Evolutionary conservation across 1,140 invertebrate genomes (phyloP).

Genomic region (Formica selysi): DNA sequence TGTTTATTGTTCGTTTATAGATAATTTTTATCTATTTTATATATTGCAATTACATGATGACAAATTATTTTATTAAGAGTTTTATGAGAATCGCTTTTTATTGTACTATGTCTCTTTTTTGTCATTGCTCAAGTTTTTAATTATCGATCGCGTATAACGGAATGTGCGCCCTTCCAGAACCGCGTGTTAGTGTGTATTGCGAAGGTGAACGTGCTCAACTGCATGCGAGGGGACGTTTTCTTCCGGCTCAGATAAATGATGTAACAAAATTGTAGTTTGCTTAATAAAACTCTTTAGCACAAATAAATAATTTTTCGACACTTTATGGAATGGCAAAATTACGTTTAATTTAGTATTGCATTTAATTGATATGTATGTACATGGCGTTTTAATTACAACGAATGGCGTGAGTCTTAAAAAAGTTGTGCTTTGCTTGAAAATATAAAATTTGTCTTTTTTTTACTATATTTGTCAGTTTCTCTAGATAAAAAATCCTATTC

Average conservation of each 20-base stretch:
- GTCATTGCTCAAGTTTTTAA: not conserved
- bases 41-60: not conserved
- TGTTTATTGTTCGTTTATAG: not conserved
- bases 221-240: not conserved
- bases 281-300: not conserved
- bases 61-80: slow-evolving; percentile 3
- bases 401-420: not conserved
- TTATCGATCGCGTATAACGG: not conserved
- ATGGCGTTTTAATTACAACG: not conserved
- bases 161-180: not conserved
- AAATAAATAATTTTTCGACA: not conserved
- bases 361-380: not conserved
- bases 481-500: too few species aligned
- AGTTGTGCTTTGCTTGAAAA: too few species aligned
- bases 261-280: not conserved
- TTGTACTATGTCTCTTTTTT: not conserved
- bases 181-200: not conserved
- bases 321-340: not conserved
- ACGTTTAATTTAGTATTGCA: not conserved
- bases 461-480: too few species aligned
- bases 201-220: slow-evolving; percentile 15
- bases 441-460: too few species aligned
- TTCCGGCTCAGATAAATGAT: slow-evolving; percentile 1
- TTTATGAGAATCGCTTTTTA: not conserved
- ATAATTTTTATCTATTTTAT: slow-evolving; percentile 11